Percentiles rank a stretch among this genome's conserved stretches.
These are phyloP conservation scores for Rhinichthys osculus DNA, from an alignment of 2,797 vertebrate species.

Conservation along the genomic window DNA sequence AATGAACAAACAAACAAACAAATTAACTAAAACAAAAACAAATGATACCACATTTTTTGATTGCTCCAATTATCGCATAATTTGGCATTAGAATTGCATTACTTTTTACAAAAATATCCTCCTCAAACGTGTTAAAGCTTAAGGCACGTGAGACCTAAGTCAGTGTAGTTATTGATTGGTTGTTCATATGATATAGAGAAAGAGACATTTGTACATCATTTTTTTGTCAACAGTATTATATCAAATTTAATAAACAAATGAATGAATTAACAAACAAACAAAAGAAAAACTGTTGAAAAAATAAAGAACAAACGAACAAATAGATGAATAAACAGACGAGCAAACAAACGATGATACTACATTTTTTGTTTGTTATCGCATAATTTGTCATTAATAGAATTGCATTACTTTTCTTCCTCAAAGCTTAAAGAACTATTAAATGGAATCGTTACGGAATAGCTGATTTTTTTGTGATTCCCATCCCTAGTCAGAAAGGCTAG, in stretches of 20 bases:
- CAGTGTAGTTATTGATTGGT: no score
- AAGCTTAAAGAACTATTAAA: not conserved
- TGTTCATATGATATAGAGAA: no score
- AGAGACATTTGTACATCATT: no score
- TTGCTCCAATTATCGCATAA: not conserved
- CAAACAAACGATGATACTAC: no score
- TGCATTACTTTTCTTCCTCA: not conserved
- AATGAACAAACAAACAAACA: not conserved
- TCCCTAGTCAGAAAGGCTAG: not conserved
- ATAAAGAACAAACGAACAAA: no score
- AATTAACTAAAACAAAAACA: not conserved
- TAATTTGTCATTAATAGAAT: not conserved
- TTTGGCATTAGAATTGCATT: not conserved
- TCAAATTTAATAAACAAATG: no score
- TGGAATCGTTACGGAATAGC: not conserved
- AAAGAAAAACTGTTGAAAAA: no score
- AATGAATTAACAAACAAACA: no score
- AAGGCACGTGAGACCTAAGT: no score
- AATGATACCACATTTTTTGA: not conserved
- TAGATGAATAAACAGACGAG: no score
- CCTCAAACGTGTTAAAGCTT: no score
- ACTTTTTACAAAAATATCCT: not conserved
- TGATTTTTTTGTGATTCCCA: not conserved
- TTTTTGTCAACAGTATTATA: no score
- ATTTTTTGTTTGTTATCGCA: not conserved